These are phyloP conservation scores for Philopedon plagiatum DNA, from an alignment of 2,888 invertebrate species.

Conservation along the genomic window DNA sequence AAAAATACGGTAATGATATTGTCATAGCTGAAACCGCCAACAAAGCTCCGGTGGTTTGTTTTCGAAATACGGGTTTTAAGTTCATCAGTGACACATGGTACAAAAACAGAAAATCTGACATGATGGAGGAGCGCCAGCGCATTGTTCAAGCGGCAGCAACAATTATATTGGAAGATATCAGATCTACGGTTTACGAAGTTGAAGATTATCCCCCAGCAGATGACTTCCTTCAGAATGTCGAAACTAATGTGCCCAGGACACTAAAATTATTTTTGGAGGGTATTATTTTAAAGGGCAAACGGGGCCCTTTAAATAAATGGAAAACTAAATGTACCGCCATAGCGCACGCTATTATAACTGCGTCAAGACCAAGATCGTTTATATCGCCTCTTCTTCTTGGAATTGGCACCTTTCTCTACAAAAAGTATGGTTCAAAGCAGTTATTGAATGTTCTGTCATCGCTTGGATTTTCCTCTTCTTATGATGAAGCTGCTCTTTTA, in stretches of 20 bases:
- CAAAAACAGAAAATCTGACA: conserved; percentile 3
- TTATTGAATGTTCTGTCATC: not conserved
- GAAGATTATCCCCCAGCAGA: conserved; percentile 24
- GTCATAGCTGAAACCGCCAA: conserved; percentile 21
- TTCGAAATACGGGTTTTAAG: conserved; percentile 36
- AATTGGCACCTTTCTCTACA: conserved; percentile 1
- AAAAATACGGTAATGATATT: conserved; percentile 41
- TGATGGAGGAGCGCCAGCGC: conserved; percentile 45
- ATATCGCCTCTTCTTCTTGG: not conserved
- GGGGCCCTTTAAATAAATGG: not conserved
- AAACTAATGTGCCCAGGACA: conserved; percentile 19
- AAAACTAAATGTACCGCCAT: conserved; percentile 2
- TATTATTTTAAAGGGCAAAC: conserved; percentile 3
- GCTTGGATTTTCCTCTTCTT: conserved; percentile 10
- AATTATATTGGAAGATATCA: conserved; percentile 50
- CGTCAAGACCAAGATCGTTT: conserved; percentile 12
- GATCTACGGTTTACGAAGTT: conserved; percentile 20
- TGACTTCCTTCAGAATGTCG: conserved; percentile 23
- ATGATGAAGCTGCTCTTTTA: conserved; percentile 9
- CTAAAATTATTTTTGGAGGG: conserved; percentile 10
- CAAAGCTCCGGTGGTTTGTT: conserved; percentile 18
- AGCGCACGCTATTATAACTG: no score
- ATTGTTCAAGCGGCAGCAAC: conserved; percentile 52
- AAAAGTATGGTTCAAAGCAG: conserved; percentile 8
- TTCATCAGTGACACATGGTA: conserved; percentile 34